Percentiles rank a stretch among this genome's conserved stretches.
Evolutionary conservation across 2,888 invertebrate species (phyloP).

Genomic region (Nasonia oneida): DNA sequence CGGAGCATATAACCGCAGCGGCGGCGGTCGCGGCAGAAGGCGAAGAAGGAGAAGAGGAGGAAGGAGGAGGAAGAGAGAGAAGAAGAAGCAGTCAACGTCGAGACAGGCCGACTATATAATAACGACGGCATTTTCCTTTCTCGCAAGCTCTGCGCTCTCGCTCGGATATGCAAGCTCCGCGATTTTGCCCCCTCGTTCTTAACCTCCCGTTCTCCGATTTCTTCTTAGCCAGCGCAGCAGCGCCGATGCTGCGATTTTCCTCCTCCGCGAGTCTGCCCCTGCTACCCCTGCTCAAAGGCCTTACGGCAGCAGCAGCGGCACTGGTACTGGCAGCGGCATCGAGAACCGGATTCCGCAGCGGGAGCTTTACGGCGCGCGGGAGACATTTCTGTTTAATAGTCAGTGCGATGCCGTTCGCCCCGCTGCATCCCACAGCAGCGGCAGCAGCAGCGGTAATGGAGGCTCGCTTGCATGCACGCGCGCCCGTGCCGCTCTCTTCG

Average conservation of each 20-base stretch:
- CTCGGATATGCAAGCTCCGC: conserved; percentile 33
- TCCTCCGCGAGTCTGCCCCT: conserved; percentile 23
- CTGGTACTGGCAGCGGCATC: not conserved
- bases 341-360: conserved; percentile 51
- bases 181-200: conserved; percentile 61
- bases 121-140: conserved; percentile 50
- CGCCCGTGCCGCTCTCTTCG: not conserved
- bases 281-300: conserved; percentile 20
- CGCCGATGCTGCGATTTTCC: conserved; percentile 15
- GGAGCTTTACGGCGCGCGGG: conserved; percentile 45
- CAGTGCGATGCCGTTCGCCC: conserved; percentile 51
- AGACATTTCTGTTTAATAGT: conserved; percentile 73
- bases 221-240: conserved; percentile 3
- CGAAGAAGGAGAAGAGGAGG: not conserved
- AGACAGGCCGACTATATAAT: conserved; percentile 61
- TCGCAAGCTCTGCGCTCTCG: conserved; percentile 47
- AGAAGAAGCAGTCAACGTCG: conserved; percentile 23
- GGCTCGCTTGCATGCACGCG: not conserved
- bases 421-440: conserved; percentile 1
- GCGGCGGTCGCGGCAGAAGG: not conserved
- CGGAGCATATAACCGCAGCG: not conserved
- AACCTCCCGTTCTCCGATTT: conserved; percentile 37
- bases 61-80: conserved; percentile 21
- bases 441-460: conserved; percentile 24
- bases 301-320: conserved; percentile 17